Conservation (phyloP, 2,113 vertebrate genomes). For the Podarcis raffonei region DNA sequence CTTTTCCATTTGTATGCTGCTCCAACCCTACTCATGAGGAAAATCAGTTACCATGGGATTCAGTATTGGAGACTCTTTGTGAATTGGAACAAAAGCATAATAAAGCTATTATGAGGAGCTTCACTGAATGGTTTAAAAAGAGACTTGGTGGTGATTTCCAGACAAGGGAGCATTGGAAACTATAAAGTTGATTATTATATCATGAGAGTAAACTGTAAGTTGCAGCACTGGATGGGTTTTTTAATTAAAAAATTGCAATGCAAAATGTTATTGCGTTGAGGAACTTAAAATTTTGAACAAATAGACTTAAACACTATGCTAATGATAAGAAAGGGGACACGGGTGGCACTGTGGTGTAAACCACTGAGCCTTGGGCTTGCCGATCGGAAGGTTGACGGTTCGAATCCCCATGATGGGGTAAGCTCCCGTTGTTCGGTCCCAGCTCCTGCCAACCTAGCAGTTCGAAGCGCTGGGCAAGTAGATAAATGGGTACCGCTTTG, state of each 20-base stretch:
- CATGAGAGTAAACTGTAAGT: background rate
- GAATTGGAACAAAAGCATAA: slow-evolving; percentile 34
- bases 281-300: background rate
- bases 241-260: background rate
- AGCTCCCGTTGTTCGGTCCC: too few species aligned
- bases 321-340: background rate
- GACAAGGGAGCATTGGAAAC: slow-evolving; percentile 39
- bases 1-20: slow-evolving; percentile 16
- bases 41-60: slow-evolving; percentile 40
- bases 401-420: too few species aligned
- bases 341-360: too few species aligned
- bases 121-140: slow-evolving; percentile 26
- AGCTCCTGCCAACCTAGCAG: too few species aligned
- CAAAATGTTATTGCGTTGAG: background rate
- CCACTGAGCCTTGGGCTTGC: too few species aligned
- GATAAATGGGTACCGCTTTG: too few species aligned
- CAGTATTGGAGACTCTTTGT: slow-evolving; percentile 1
- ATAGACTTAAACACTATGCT: background rate
- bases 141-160: slow-evolving; percentile 13
- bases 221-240: background rate
- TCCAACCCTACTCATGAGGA: slow-evolving; percentile 14
- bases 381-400: too few species aligned
- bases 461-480: too few species aligned
- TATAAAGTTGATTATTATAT: background rate
- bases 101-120: slow-evolving; percentile 33